Evolutionary conservation across 2,888 invertebrate genomes (phyloP).

Genomic region (Biston betularia): DNA sequence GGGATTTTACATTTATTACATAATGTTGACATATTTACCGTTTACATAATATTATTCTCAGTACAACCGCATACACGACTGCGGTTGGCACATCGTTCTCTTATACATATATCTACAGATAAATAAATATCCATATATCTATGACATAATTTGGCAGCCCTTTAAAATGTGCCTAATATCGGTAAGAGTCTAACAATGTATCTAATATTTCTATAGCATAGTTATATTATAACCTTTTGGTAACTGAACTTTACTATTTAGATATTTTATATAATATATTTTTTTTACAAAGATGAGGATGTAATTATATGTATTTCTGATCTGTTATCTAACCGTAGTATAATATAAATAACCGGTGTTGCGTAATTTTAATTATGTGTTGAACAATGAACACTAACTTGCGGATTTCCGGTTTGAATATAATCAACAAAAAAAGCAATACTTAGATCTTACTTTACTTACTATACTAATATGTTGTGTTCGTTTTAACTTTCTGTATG

Average conservation of each 20-base stretch:
- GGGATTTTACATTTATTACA: conserved; percentile 21
- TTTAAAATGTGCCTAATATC: conserved; percentile 34
- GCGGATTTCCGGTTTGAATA: not conserved
- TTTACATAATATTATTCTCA: conserved; percentile 7
- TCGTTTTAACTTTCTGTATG: conserved; percentile 1
- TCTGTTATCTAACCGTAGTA: conserved; percentile 3
- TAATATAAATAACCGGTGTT: too few relatives aligned
- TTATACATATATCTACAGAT: conserved; percentile 1
- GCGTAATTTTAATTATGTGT: too few relatives aligned
- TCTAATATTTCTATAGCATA: not conserved
- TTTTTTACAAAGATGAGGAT: conserved; percentile 8
- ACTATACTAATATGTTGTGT: conserved; percentile 5
- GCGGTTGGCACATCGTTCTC: not conserved
- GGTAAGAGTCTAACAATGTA: conserved; percentile 38
- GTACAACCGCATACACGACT: conserved; percentile 17
- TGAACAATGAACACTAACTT: too few relatives aligned
- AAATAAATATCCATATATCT: not conserved
- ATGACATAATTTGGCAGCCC: conserved; percentile 33
- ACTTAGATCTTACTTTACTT: not conserved
- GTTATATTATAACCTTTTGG: not conserved
- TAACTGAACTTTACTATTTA: conserved; percentile 10
- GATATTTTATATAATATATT: conserved; percentile 2
- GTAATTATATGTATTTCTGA: not conserved
- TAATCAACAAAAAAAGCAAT: not conserved
- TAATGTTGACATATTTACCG: conserved; percentile 19